Evolutionary conservation across 2,113 vertebrate genomes (phyloP).

Genomic region (Craseonycteris thonglongyai): DNA sequence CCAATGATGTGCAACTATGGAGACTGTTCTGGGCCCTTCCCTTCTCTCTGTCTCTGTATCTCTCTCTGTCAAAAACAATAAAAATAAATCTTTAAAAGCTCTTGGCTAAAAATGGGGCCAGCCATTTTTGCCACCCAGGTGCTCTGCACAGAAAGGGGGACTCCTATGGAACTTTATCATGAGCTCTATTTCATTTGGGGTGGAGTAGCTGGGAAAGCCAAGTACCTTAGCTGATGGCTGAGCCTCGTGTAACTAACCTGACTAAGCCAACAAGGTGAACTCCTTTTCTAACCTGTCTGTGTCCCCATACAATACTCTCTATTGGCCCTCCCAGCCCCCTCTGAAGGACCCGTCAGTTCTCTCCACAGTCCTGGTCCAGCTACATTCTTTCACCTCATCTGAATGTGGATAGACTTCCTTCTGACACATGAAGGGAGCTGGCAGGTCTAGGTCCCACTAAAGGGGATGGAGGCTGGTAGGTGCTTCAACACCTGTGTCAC

Average conservation of each 20-base stretch:
- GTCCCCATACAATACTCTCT: neutral
- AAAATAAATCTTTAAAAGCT: constrained; percentile 30
- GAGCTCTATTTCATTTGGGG: neutral
- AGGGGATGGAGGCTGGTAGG: neutral
- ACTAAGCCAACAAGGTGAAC: neutral
- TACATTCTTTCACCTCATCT: neutral
- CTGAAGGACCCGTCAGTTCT: neutral
- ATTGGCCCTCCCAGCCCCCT: too few relatives aligned
- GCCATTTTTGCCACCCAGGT: neutral
- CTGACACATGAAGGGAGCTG: rapidly evolving
- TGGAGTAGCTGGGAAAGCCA: neutral
- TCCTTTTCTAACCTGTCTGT: neutral
- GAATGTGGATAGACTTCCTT: neutral
- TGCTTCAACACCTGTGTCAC: neutral
- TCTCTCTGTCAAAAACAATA: too few relatives aligned
- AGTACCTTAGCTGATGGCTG: neutral
- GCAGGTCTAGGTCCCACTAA: neutral
- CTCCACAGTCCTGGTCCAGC: neutral
- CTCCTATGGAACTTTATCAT: neutral
- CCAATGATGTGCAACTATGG: too few relatives aligned
- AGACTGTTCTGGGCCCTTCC: too few relatives aligned
- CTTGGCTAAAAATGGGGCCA: neutral
- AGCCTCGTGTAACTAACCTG: neutral
- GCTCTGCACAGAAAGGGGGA: neutral
- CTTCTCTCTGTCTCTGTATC: too few relatives aligned